Base-by-base conservation (phyloP, 2,113 vertebrate species). In the Laticauda colubrina region DNA sequence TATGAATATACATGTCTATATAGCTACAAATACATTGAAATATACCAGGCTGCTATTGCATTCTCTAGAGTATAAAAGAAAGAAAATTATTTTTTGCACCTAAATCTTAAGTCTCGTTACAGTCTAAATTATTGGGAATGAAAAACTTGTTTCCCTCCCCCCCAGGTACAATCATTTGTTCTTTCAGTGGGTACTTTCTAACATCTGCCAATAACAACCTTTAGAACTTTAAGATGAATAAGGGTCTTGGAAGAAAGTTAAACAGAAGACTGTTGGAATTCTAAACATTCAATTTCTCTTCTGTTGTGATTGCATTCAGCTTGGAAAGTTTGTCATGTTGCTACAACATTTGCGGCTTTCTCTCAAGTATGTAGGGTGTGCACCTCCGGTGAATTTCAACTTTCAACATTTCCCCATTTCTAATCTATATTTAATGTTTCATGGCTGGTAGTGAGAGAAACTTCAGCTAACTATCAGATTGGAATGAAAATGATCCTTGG, bases 341-440 rank as follows among this genome's bases (percentile, higher is more conserved):
- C 96, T 96, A 94, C 96, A 97, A 97, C 97, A 97, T 97, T 97
- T 97, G 94, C 95, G 95, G 95, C 94, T 97, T 96, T 97, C 98
- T 98, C 97, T 97, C 96, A 97, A 97, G 97, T 97, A 97, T 96
- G 96, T 43, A 86, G 96, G 95, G 96, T 91, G 87, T 96, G 96
- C 95, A 98, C 97, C 97, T 98, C 97, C 89, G 10, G 97, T 97
- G 97, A 97, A 97, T 98, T 98, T 98, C 97, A 98, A 97, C 98
- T 98, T 97, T 97, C 97, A 98, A 97, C 97, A 96, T 98, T 97
- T 97, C 97, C 97, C 97, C 97, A 97, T 96, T 97, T 98, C 96
- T 98, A 98, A 98, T 98, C 97, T 98, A 98, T 98, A 98, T 98
- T 98, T 98, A 97, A 98, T 98, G 97, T 97, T 97, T 98, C 97